These are phyloP conservation scores for Hypena proboscidalis DNA, from an alignment of 2,888 invertebrate genomes.

Conservation along the genomic window DNA sequence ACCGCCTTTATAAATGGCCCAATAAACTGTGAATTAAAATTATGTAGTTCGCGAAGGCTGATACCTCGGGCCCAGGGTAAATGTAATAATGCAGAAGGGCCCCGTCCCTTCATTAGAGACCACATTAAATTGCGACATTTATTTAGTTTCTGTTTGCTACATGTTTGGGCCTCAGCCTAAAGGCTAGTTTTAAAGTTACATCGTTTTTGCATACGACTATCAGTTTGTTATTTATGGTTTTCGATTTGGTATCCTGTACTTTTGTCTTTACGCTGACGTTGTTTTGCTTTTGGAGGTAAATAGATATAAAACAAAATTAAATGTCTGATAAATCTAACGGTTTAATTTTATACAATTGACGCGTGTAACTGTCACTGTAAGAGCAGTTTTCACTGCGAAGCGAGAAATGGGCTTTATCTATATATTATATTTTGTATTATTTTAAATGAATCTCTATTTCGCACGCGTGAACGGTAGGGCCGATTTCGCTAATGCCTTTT, in stretches of 20 bases:
- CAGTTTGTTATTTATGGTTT: conserved; percentile 26
- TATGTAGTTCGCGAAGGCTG: conserved; percentile 47
- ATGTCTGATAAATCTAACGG: too few species aligned
- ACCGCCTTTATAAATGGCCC: conserved; percentile 43
- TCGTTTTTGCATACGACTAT: conserved; percentile 32
- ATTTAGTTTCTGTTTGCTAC: conserved; percentile 45
- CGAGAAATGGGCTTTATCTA: too few species aligned
- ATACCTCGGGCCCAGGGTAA: conserved; percentile 47
- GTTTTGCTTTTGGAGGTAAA: too few species aligned
- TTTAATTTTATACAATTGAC: too few species aligned
- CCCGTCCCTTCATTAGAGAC: conserved; percentile 58
- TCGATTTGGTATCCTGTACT: conserved; percentile 17
- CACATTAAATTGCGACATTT: conserved; percentile 57
- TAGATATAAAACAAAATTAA: too few species aligned
- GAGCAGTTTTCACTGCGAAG: too few species aligned
- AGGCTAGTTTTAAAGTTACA: conserved; percentile 28
- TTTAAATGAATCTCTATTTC: too few species aligned
- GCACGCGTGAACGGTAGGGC: too few species aligned
- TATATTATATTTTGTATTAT: too few species aligned
- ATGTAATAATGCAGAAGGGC: conserved; percentile 57
- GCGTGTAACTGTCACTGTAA: too few species aligned
- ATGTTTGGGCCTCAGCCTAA: conserved; percentile 24
- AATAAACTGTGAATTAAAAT: conserved; percentile 58
- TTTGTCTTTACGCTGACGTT: too few species aligned
- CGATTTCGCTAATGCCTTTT: too few species aligned